phyloP scores from a whole-genome alignment of 2,113 vertebrate genomes.

The Prinia subflava region DNA sequence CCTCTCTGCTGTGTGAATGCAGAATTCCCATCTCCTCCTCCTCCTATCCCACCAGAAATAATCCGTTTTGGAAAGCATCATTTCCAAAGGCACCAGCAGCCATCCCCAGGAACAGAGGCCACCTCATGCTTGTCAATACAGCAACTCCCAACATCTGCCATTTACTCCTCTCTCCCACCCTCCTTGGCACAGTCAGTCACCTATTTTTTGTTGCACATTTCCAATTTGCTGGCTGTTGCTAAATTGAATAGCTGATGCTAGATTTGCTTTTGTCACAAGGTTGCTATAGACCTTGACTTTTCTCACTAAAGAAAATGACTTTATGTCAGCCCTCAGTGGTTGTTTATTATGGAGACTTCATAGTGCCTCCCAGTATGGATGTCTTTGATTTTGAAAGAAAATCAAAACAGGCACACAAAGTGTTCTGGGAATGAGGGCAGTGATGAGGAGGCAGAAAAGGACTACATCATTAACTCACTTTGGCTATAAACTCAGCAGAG shows the following conservation, averaged over 20 bases:
- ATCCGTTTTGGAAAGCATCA: background rate
- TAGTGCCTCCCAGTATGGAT: background rate
- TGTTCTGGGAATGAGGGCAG: background rate
- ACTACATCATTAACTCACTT: background rate
- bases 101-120: background rate
- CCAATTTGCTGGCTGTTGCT: background rate
- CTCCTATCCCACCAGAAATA: background rate
- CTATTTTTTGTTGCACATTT: background rate
- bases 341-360: conserved; percentile 10
- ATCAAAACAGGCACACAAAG: conserved; percentile 12
- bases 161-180: background rate
- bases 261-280: conserved; percentile 22
- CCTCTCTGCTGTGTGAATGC: background rate
- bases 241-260: background rate
- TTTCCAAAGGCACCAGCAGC: background rate
- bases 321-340: background rate
- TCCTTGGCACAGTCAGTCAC: background rate
- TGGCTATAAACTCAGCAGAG: conserved; percentile 15
- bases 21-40: background rate
- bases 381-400: conserved; percentile 19
- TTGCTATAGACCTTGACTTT: background rate
- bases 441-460: background rate
- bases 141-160: background rate
- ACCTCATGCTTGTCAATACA: fast-evolving
- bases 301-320: background rate